These are phyloP conservation scores for Drosophila hawaiiensis DNA, from an alignment of 2,888 invertebrate species.

Conservation along the genomic window DNA sequence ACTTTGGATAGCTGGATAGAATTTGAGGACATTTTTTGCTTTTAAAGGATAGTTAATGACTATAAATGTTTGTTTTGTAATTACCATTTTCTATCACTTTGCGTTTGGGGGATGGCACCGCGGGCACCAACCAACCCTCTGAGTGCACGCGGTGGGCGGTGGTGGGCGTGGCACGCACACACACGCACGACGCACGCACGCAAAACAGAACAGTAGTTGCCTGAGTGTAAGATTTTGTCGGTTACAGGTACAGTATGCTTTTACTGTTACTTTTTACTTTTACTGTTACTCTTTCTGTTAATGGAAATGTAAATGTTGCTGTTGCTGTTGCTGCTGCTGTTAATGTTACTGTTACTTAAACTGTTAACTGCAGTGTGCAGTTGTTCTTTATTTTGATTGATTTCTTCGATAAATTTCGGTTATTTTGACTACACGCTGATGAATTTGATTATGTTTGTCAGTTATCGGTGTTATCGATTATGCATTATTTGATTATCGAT, in stretches of 20 bases:
- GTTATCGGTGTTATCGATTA: slow-evolving; percentile 37
- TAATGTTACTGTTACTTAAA: background rate
- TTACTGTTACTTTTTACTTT: background rate
- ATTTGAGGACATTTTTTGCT: slow-evolving; percentile 24
- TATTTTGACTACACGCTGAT: slow-evolving; percentile 32
- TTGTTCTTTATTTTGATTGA: slow-evolving; percentile 3
- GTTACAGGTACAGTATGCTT: slow-evolving; percentile 16
- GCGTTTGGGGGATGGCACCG: slow-evolving; percentile 80
- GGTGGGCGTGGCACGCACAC: slow-evolving; percentile 77
- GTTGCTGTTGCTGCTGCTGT: slow-evolving; percentile 17
- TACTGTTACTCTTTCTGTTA: slow-evolving; percentile 15
- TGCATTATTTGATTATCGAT: slow-evolving; percentile 41
- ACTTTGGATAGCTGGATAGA: slow-evolving; percentile 50
- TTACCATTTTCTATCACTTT: slow-evolving; percentile 85
- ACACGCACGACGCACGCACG: slow-evolving; percentile 77
- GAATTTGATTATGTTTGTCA: slow-evolving; percentile 23
- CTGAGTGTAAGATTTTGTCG: slow-evolving; percentile 53
- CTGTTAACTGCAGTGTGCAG: background rate
- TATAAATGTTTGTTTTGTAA: slow-evolving; percentile 78
- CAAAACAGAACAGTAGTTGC: slow-evolving; percentile 60
- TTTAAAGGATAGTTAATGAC: slow-evolving; percentile 66
- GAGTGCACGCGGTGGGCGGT: slow-evolving; percentile 73
- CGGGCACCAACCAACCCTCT: slow-evolving; percentile 76
- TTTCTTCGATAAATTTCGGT: slow-evolving; percentile 23
- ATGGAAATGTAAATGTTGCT: slow-evolving; percentile 33